These are phyloP conservation scores for Saiga tatarica DNA, from an alignment of 2,113 vertebrate species.

Conservation along the genomic window DNA sequence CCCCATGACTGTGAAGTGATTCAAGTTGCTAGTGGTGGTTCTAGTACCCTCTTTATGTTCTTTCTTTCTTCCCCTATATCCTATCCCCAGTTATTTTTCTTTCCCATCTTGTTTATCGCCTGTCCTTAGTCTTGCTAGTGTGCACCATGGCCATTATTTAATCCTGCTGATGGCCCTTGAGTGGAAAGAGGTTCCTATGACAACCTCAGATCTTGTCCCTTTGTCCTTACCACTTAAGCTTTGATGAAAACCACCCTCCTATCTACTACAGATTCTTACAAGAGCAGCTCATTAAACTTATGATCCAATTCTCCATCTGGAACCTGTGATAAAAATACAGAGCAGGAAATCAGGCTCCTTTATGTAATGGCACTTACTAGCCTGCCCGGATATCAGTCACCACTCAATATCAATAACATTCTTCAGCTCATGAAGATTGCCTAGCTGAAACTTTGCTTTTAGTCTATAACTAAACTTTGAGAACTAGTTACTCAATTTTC, in stretches of 20 bases:
- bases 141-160: constrained; percentile 48
- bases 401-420: constrained; percentile 35
- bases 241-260: constrained; percentile 66
- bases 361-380: constrained; percentile 60
- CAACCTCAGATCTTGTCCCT: constrained; percentile 64
- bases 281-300: constrained; percentile 67
- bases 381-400: constrained; percentile 21
- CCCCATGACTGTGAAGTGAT: background rate
- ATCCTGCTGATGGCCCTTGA: constrained; percentile 59
- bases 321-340: constrained; percentile 60
- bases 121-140: background rate
- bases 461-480: constrained; percentile 46
- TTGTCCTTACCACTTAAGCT: constrained; percentile 67
- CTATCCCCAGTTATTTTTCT: constrained; percentile 7
- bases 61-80: constrained; percentile 3
- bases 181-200: constrained; percentile 62
- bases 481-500: constrained; percentile 19
- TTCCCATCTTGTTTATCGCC: constrained; percentile 30
- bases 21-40: background rate
- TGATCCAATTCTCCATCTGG: constrained; percentile 53
- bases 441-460: constrained; percentile 47
- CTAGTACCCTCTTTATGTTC: background rate
- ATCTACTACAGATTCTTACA: constrained; percentile 59
- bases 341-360: constrained; percentile 63
- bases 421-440: constrained; percentile 20